These are phyloP conservation scores for Peromyscus eremicus DNA, from an alignment of 2,797 vertebrate genomes.

Conservation along the genomic window DNA sequence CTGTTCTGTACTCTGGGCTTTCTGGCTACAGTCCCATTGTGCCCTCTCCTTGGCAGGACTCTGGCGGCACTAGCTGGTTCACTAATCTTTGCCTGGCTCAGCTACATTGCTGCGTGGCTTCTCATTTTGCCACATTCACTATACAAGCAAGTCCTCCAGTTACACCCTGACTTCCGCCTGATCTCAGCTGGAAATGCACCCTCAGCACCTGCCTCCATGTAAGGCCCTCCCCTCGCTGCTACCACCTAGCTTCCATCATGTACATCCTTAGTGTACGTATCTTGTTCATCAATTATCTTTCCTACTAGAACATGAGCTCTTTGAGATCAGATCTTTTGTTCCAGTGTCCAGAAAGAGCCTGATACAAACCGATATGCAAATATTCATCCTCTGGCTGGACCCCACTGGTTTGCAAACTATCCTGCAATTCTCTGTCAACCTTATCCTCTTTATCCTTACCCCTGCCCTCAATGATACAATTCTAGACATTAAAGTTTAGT, in stretches of 20 bases:
- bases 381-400: background rate
- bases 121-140: background rate
- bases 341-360: conserved; percentile 5
- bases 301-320: background rate
- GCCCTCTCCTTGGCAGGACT: background rate
- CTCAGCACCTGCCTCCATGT: background rate
- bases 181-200: background rate
- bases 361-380: background rate
- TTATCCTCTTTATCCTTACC: background rate
- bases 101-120: no score
- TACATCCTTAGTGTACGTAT: background rate
- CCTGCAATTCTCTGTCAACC: background rate
- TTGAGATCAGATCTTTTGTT: background rate
- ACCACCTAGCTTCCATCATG: background rate
- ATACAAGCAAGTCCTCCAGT: background rate
- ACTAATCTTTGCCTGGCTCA: background rate
- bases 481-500: conserved; percentile 7
- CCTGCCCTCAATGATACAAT: background rate
- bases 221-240: background rate
- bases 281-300: conserved; percentile 33
- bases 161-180: background rate
- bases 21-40: background rate
- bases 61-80: background rate
- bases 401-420: background rate
- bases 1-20: rapidly evolving